Base-by-base conservation (phyloP, 2,888 invertebrate species). In the Lysandra bellargus region DNA sequence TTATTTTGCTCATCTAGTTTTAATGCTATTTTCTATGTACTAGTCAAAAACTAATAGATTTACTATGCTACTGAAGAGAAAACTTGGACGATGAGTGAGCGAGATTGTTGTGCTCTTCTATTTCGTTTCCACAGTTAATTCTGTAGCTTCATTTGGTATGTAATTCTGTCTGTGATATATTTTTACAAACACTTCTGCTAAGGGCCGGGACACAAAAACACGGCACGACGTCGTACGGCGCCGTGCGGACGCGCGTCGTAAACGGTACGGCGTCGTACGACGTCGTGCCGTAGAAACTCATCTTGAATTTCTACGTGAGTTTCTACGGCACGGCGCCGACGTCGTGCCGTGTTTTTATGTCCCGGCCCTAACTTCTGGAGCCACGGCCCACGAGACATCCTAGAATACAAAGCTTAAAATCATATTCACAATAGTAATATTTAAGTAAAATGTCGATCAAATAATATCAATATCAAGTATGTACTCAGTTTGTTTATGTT, bases 111-210 rank as follows among this genome's bases (percentile, higher is more conserved):
- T 69, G 9, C 5, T 37, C 33, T 69, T 69, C 69, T 33, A 14
- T 69, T 37, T 69, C 69, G 2, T 14, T 33, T 37, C 33, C 33
- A 14, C 17, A 23, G 69, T 30, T 64, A 23, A 4, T 3, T 17
- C 69, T 69, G 33, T 33, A 69, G 69, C 69, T 69, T 83, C 81
- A 86, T 88, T 87, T 33, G 85, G 88, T 87, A 87, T 87, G 88
- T 87, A 83, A 83, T 84, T 88, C 86, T 88, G 88, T 90, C 92
- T 93, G 93, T 92, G 92, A 92, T 92, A 93, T 89, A 86, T 84
- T 86, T 85, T 84, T 87, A 88, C 79, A 80, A 74, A 60, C 17
- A 23, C 78, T 30, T 17, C 79, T 23, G 23, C 23, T 23, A 23
- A 23, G 23, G 23, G 23, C 23, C 23, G 23, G 23, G 23, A 23